Evolutionary conservation across 1,140 invertebrate species (phyloP), one percentile per base, ranked within the genome.

Genomic region (Bemisia tabaci): DNA sequence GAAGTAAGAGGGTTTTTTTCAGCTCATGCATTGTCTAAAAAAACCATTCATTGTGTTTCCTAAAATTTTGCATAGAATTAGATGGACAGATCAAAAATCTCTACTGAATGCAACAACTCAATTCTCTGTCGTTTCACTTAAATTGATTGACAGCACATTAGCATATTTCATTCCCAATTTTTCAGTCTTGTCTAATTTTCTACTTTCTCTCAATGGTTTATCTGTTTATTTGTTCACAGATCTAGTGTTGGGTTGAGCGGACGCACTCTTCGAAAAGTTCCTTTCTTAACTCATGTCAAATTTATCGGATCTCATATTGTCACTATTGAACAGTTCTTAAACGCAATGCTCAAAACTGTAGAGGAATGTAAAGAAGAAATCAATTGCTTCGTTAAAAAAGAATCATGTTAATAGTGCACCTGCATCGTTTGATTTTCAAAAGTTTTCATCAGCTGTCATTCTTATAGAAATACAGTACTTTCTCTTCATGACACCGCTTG

Each of bases 261-360:
- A 12, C 82, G 94, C 67, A 85, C 86, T 2, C 79, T 96, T 65
- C 81, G 92, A 58, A 95, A 95, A 77, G 80, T 97, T 69, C 93
- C 94, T 5, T 92, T 97, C 59, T 64, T 73, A 33, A 62, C 65
- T 9, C 64, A 67, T 68, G 33, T 48, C 5, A 48, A 48, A 48
- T 48, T 48, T 17, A 48, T 48, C 33, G 33, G 33, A 48, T 48
- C 33, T 17, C 33, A 48, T 48, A 9, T 17, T 5, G 33, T 48
- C 5, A 48, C 33, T 48, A 9, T 48, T 9, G 33, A 48, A 48
- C 33, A 48, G 17, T 48, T 48, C 17, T 48, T 48, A 48, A 48
- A 48, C 17, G 33, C 33, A 48, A 48, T 48, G 33, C 33, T 9
- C 5, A 48, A 48, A 48, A 48, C 33, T 17, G 33, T 48, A 17